phyloP scores from a whole-genome alignment of 2,113 vertebrate species.

The Climacteris rufus region DNA sequence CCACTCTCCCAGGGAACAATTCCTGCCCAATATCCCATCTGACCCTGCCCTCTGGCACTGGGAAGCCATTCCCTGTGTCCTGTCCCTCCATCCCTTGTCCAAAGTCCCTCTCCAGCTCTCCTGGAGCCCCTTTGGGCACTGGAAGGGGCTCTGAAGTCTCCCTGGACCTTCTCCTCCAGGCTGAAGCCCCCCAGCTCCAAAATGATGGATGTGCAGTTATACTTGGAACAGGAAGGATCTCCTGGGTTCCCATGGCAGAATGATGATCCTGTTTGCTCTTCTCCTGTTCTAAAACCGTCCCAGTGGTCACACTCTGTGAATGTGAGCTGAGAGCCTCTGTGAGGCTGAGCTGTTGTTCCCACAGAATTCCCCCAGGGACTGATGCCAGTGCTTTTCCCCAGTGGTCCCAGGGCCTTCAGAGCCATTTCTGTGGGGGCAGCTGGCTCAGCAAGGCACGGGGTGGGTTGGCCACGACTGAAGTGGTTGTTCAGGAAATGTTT shows the following conservation, averaged over 20 bases:
- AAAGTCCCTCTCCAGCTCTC: not conserved
- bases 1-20: accelerated
- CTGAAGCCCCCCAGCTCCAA: not conserved
- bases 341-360: not conserved
- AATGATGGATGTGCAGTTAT: not conserved
- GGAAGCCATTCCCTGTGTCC: not conserved
- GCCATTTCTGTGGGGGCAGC: not conserved
- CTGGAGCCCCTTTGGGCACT: not conserved
- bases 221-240: not conserved
- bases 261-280: not conserved
- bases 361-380: not conserved
- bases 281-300: not conserved
- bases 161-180: not conserved
- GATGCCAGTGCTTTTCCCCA: not conserved
- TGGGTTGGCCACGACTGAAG: not conserved
- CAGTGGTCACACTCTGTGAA: not conserved
- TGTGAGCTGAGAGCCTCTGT: no score
- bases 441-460: not conserved
- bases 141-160: not conserved
- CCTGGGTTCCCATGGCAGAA: not conserved
- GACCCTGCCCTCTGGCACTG: not conserved
- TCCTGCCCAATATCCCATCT: accelerated
- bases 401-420: not conserved
- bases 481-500: not conserved
- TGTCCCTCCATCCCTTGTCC: not conserved